Percentiles rank a stretch among this genome's conserved stretches.
phyloP scores from a whole-genome alignment of 1,140 invertebrate species.

The Gryllus bimaculatus region DNA sequence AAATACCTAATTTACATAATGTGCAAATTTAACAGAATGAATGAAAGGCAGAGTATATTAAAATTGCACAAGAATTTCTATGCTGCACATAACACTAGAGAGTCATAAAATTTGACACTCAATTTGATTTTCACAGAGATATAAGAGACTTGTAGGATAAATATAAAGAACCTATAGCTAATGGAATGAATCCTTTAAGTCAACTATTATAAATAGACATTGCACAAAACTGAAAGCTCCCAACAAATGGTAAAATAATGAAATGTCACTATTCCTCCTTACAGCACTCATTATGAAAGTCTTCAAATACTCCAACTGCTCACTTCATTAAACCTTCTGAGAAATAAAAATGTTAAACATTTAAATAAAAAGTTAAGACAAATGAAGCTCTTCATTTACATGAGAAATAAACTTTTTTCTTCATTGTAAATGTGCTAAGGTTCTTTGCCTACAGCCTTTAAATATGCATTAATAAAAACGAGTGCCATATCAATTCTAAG shows the following conservation, averaged over 20 bases:
- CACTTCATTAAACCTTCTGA: too few relatives aligned
- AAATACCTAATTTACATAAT: not conserved
- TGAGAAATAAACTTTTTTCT: not conserved
- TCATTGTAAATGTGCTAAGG: not conserved
- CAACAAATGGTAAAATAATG: not conserved
- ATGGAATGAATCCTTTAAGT: not conserved
- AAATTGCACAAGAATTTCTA: not conserved
- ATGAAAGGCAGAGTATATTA: not conserved
- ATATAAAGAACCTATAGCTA: not conserved
- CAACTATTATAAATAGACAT: not conserved
- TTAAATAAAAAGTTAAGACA: not conserved
- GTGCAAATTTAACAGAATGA: not conserved
- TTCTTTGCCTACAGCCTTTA: not conserved
- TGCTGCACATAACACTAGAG: not conserved
- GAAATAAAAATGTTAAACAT: not conserved
- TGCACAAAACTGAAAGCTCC: not conserved
- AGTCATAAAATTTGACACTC: slow-evolving; percentile 1
- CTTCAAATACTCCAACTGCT: not conserved
- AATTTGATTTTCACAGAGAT: not conserved
- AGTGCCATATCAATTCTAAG: not conserved
- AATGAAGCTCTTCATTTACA: not conserved
- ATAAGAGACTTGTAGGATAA: not conserved
- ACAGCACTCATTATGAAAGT: not conserved
- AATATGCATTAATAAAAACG: not conserved
- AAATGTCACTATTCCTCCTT: not conserved